These are phyloP conservation scores for Luscinia megarhynchos DNA, from an alignment of 2,797 vertebrate genomes.

Conservation along the genomic window DNA sequence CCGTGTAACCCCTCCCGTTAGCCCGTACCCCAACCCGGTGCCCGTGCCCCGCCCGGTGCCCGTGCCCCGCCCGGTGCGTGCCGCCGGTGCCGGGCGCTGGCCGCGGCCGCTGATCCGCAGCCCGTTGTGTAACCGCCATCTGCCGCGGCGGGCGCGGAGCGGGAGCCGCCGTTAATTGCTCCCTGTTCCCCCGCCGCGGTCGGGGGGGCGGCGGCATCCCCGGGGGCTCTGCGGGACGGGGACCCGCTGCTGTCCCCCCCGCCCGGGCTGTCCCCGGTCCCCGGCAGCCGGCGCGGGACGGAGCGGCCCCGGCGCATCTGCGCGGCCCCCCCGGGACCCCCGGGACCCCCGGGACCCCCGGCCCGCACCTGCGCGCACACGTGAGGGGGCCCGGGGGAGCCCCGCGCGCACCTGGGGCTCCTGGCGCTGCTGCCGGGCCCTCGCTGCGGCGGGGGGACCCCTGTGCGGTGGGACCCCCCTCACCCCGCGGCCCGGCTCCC, in stretches of 20 bases:
- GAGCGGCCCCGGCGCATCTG: background rate
- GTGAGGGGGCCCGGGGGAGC: background rate
- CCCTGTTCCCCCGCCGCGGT: background rate
- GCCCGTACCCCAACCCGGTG: background rate
- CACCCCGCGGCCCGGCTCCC: background rate
- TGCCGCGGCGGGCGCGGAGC: background rate
- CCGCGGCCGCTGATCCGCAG: background rate
- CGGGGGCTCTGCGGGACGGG: background rate
- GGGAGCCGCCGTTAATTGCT: background rate
- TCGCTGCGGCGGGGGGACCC: background rate
- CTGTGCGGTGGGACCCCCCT: no score
- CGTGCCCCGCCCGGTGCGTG: no score
- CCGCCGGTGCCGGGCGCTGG: background rate
- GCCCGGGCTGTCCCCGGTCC: background rate
- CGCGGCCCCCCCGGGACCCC: background rate
- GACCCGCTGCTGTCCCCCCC: background rate
- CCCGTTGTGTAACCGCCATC: slow-evolving; percentile 19
- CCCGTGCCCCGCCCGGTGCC: no score
- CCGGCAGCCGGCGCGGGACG: background rate
- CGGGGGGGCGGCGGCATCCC: background rate
- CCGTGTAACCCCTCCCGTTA: no score
- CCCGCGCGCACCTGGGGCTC: background rate
- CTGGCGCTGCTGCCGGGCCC: background rate
- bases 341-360: background rate
- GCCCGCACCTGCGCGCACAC: background rate